Base-by-base conservation (phyloP, 2,797 vertebrate genomes). In the Schizothorax lantsangensis region DNA sequence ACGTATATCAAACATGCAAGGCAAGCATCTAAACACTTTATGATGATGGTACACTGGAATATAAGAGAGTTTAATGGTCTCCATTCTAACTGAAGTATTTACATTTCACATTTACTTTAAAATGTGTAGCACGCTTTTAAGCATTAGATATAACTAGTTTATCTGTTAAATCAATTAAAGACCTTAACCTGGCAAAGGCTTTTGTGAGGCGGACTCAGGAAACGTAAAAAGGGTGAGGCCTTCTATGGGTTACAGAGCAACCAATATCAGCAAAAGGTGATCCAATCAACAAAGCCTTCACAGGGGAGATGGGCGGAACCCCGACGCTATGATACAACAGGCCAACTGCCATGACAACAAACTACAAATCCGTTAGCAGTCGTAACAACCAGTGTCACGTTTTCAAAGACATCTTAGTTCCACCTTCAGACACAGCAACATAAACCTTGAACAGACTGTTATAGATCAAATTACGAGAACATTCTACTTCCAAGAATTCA, bases 161-260 rank as follows among this genome's bases (percentile, higher is more conserved):
- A 95, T 91, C 88, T 81, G 66, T 89, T 91, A 94, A 94, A 93
- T 90, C 93, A 90, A 93, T 93, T 92, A 92, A 82, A 90, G 84
- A 91, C 87, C 79, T 94, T 91, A 90, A 90, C 91, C 91, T 93
- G 90, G 92, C 90, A 92, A 92, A 86, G 52, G 89, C 89, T 88
- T 87, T 88, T 75, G 81, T 79, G 78, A 87, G 83, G 88, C 84
- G 66, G 57, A 52, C 59, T 36, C 66, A 66, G 64, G 83, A 92
- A 88, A 81, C 90, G 88, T 88, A 91, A 89, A 88, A 92, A 90
- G 73, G 86, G 90, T 30, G 84, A 88, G 91, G 91, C 87, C 19
- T 83, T 87, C 89, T 88, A 36, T 1, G 54, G 59, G 88, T 92
- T 91, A 87, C 89, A 89, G 82, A 87, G 91, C 85, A 91, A 92